Evolutionary conservation across 1,140 invertebrate genomes (phyloP), one percentile per base, ranked within the genome.

Genomic region (Eupeodes corollae): DNA sequence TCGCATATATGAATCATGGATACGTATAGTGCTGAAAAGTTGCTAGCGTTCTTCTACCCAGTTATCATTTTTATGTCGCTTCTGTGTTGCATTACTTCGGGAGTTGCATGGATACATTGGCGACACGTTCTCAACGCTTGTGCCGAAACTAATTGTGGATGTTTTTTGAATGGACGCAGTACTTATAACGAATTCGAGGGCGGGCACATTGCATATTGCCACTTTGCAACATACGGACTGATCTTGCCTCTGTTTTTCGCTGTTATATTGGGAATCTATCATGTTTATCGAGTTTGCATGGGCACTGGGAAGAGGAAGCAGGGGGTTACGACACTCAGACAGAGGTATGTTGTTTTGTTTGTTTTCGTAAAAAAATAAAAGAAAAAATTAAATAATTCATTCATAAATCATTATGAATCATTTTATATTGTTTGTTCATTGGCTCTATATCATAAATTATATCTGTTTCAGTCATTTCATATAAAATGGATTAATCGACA

Each of bases 31-130:
- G 72, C 73, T 5, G 81, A 83, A 55, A 68, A 58, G 43, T 54
- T 69, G 3, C 59, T 83, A 1, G 70, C 73, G 34, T 59, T 67
- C 42, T 55, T 78, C 1, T 83, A 83, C 50, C 67, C 64, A 0
- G 51, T 69, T 2, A 61, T 78, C 2, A 67, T 72, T 8, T 43
- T 73, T 0, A 52, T 75, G 0, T 74, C 78, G 2, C 45, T 72
- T 6, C 54, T 75, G 6, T 76, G 77, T 11, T 66, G 75, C 42
- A 67, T 77, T 18, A 77, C 74, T 14, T 58, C 76, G n/a, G 75
- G 70, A 3, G 69, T 79, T 6, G 70, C 75, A 3, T 84, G 79
- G 74, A 70, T 77, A 19, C 75, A 84, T 56, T 85, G 82, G 82
- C 63, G 71, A 30, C 64, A 72, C 42, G 79, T 78, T 0, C 65